phyloP scores from a whole-genome alignment of 2,888 invertebrate genomes.

The Cryptocephalus moraei region DNA sequence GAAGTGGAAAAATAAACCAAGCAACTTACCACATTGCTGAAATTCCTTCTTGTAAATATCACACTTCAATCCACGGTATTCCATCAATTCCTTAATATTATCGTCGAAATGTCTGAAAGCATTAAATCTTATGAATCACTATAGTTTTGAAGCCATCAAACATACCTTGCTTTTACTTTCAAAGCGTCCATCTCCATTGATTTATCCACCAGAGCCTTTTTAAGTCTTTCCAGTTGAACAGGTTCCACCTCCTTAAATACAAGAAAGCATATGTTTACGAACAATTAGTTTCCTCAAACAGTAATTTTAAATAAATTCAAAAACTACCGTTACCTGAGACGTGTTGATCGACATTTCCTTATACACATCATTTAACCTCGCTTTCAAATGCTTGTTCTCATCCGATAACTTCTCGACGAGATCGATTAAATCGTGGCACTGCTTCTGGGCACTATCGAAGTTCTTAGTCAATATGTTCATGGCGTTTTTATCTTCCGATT shows the following conservation, averaged over 20 bases:
- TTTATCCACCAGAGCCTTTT: slow-evolving; percentile 27
- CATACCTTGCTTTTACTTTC: slow-evolving; percentile 23
- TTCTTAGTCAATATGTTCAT: slow-evolving; percentile 19
- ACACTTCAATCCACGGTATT: slow-evolving; percentile 23
- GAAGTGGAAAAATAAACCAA: no score
- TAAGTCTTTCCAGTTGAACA: slow-evolving; percentile 22
- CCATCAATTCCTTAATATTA: slow-evolving; percentile 22
- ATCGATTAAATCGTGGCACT: slow-evolving; percentile 24
- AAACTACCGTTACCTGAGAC: no score
- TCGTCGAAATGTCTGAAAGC: slow-evolving; percentile 22
- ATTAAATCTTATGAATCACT: background rate
- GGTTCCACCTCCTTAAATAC: slow-evolving; percentile 17
- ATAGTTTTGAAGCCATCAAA: background rate
- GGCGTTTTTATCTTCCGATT: slow-evolving; percentile 18
- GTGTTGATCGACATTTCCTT: background rate
- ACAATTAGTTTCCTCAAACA: no score
- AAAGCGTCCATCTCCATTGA: slow-evolving; percentile 24
- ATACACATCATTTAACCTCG: slow-evolving; percentile 7
- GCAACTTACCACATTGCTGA: slow-evolving; percentile 20
- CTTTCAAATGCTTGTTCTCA: slow-evolving; percentile 27
- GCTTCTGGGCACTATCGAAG: slow-evolving; percentile 25
- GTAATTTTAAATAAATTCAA: no score
- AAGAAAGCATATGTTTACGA: no score
- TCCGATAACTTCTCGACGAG: slow-evolving; percentile 23
- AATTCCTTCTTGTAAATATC: slow-evolving; percentile 21